Evolutionary conservation across 2,113 vertebrate genomes (phyloP), one percentile per base, ranked within the genome.

Genomic region (Periophthalmus modestus): DNA sequence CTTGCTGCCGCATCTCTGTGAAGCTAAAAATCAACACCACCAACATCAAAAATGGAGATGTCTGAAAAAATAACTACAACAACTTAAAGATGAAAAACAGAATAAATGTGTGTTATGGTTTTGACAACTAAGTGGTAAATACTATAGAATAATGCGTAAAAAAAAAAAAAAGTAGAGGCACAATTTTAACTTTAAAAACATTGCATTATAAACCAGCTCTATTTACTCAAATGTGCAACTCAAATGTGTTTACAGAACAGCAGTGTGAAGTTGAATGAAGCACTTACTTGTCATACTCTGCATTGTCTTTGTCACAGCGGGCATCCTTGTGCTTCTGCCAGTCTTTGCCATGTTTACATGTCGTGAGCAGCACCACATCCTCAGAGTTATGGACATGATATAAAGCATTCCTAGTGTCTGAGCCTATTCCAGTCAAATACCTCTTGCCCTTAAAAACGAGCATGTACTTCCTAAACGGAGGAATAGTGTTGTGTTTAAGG

Each of bases 241-340:
- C 59, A 62, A 7, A 34, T 19, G 16, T 65, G 0, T 39, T 65
- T 1, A n/a, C 34, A 63, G 6, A 19, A 16, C 59, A 34, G 21
- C 5, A 21, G 1, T 34, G 47, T 61, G 28, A 69, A 4, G 66
- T 28, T 7, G 11, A 54, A 21, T 7, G 14, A 65, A 39, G 36
- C 84, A 96, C 97, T 97, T 94, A 98, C 98, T 95, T 96, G 87
- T 98, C 98, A 34, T 98, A 99, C 84, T 99, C 97, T 0, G 95
- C 78, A 87, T 98, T 99, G 95, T 99, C 97, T 90, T 91, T 90
- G 79, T 99, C 97, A 80, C 98, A 99, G 91, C 98, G 97, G 61
- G 95, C 94, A 83, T 99, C 98, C 90, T 98, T 98, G 93, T 98
- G 97, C 91, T 96, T 98, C 89, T 98, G 97, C 98, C 98, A 99